phyloP scores from a whole-genome alignment of 1,140 invertebrate species.

The Cyclargus thomasi region DNA sequence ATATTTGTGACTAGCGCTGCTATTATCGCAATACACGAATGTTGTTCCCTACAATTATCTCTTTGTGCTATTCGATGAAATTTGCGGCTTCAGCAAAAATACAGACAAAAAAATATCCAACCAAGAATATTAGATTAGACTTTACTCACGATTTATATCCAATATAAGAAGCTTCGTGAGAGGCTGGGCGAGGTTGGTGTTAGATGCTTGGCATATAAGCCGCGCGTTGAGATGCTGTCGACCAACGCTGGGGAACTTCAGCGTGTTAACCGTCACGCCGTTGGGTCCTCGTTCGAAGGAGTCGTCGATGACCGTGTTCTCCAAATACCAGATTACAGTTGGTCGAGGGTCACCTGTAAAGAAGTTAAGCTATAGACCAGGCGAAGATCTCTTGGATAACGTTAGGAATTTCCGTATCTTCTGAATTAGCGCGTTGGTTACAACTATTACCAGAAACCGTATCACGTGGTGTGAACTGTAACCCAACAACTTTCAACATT shows the following conservation, averaged over 20 bases:
- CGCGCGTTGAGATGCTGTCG: conserved; percentile 85
- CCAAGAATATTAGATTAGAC: not conserved
- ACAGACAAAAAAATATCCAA: too few species aligned
- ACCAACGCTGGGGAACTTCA: conserved; percentile 83
- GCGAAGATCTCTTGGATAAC: too few species aligned
- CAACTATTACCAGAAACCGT: too few species aligned
- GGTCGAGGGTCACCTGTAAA: conserved; percentile 32
- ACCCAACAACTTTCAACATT: too few species aligned
- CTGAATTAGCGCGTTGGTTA: too few species aligned
- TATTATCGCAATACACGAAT: too few species aligned
- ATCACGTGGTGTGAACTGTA: too few species aligned
- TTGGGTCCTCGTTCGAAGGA: conserved; percentile 82
- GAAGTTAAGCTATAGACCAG: not conserved
- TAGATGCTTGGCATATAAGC: conserved; percentile 88
- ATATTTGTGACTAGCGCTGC: too few species aligned
- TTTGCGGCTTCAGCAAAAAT: too few species aligned
- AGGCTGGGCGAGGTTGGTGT: conserved; percentile 86
- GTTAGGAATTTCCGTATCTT: too few species aligned
- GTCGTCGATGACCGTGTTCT: conserved; percentile 88
- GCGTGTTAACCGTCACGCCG: conserved; percentile 84
- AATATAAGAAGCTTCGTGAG: conserved; percentile 83
- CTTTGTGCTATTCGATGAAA: too few species aligned
- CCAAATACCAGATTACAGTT: conserved; percentile 86
- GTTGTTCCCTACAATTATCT: too few species aligned
- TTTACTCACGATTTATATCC: conserved; percentile 78